Conservation (phyloP, 2,113 vertebrate genomes). For the Gopherus flavomarginatus region DNA sequence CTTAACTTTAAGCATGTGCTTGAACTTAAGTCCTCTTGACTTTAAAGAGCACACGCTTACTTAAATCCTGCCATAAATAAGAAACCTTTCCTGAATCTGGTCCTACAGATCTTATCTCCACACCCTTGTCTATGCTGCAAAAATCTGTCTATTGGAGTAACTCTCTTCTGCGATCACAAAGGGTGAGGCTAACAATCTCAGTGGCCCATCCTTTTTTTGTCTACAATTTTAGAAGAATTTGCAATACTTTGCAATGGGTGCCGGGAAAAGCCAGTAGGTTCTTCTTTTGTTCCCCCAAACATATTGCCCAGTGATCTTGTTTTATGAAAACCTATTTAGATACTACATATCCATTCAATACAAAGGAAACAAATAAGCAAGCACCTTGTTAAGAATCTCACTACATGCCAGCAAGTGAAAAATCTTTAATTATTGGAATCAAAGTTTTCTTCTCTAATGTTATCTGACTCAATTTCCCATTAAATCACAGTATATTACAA, state of each 20-base stretch:
- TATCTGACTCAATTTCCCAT: neutral
- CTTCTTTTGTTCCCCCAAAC: neutral
- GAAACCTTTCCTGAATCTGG: neutral
- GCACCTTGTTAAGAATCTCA: neutral
- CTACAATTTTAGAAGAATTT: slow-evolving; percentile 31
- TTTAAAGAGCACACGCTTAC: neutral
- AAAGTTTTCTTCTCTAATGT: neutral
- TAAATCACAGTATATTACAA: neutral
- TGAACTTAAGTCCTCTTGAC: neutral
- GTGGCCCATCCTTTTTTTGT: slow-evolving; percentile 48
- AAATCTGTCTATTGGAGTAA: neutral
- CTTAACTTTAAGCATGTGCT: neutral
- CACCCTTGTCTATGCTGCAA: neutral
- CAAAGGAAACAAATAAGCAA: slow-evolving; percentile 20
- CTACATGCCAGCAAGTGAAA: neutral
- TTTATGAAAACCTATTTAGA: neutral
- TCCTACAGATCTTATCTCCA: neutral
- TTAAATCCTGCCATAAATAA: neutral
- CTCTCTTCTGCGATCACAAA: slow-evolving; percentile 59
- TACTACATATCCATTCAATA: neutral
- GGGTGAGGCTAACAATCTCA: slow-evolving; percentile 32
- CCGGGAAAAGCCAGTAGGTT: neutral
- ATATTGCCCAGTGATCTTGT: neutral
- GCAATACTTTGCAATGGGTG: slow-evolving; percentile 13
- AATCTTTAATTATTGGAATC: slow-evolving; percentile 24